phyloP scores from a whole-genome alignment of 2,888 invertebrate species.

The Bombylius major region DNA sequence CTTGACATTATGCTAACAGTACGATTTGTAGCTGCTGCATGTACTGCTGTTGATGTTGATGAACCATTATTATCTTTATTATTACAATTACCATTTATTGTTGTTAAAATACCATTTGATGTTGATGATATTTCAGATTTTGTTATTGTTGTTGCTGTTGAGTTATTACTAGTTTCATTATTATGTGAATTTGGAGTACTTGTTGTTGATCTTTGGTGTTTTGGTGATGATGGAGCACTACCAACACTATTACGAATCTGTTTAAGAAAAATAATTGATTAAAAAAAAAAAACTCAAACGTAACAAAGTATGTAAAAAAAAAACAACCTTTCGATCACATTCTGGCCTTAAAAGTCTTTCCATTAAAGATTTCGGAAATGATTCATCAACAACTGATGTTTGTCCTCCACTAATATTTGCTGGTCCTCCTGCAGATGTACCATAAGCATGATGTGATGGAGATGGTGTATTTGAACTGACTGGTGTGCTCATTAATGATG shows the following conservation, averaged over 20 bases:
- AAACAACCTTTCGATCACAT: slow-evolving; percentile 34
- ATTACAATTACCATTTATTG: slow-evolving; percentile 9
- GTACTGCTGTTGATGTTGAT: slow-evolving; percentile 6
- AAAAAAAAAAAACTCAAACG: not conserved
- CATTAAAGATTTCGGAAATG: slow-evolving; percentile 55
- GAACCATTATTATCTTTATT: slow-evolving; percentile 19
- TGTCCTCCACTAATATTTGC: slow-evolving; percentile 17
- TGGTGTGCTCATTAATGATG: slow-evolving; percentile 66
- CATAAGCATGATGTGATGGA: slow-evolving; percentile 35
- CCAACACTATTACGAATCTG: slow-evolving; percentile 42
- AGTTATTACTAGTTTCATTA: slow-evolving; percentile 1
- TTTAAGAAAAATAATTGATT: not conserved
- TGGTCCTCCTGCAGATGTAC: slow-evolving; percentile 32
- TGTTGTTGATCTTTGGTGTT: slow-evolving; percentile 37
- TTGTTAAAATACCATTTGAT: slow-evolving; percentile 16
- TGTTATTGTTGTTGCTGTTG: slow-evolving; percentile 3
- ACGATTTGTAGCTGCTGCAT: slow-evolving; percentile 18
- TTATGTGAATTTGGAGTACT: slow-evolving; percentile 31
- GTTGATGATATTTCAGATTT: slow-evolving; percentile 17
- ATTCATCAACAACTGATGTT: slow-evolving; percentile 40
- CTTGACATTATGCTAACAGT: slow-evolving; percentile 41
- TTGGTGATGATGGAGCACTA: slow-evolving; percentile 47
- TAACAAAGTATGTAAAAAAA: not conserved
- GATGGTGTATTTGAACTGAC: slow-evolving; percentile 46
- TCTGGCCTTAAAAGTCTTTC: slow-evolving; percentile 48